Percentiles rank a stretch among this genome's conserved stretches.
phyloP scores from a whole-genome alignment of 2,113 vertebrate species.

The Periophthalmus modestus region DNA sequence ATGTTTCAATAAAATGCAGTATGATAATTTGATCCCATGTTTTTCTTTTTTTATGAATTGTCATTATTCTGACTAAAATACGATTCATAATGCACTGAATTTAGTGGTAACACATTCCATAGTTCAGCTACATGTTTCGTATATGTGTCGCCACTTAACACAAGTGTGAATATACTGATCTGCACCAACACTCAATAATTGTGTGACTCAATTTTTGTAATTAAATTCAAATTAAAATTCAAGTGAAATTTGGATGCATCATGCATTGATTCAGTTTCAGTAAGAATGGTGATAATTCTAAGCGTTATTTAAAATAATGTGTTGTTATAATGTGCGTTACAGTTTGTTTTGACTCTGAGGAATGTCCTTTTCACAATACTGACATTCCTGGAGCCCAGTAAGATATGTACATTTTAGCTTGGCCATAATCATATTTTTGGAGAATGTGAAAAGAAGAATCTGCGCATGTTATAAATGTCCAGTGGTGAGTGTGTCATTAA shows the following conservation, averaged over 20 bases:
- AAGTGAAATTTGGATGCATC: neutral
- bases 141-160: neutral
- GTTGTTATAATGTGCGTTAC: neutral
- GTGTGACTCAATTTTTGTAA: neutral
- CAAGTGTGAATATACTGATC: neutral
- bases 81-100: too few species aligned
- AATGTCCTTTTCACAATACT: neutral
- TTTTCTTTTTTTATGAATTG: neutral
- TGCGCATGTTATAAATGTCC: constrained; percentile 23
- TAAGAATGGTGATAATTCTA: neutral
- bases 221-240: neutral
- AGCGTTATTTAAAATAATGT: neutral
- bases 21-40: neutral
- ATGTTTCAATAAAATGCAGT: neutral
- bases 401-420: constrained; percentile 19
- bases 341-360: neutral
- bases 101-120: too few species aligned
- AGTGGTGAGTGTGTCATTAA: constrained; percentile 64
- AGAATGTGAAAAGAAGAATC: constrained; percentile 18
- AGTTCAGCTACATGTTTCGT: too few species aligned
- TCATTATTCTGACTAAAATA: neutral
- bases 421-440: constrained; percentile 8
- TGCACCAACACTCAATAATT: neutral
- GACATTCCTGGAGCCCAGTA: neutral
- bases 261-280: neutral